phyloP scores from a whole-genome alignment of 2,113 vertebrate species.

The Phainopepla nitens region DNA sequence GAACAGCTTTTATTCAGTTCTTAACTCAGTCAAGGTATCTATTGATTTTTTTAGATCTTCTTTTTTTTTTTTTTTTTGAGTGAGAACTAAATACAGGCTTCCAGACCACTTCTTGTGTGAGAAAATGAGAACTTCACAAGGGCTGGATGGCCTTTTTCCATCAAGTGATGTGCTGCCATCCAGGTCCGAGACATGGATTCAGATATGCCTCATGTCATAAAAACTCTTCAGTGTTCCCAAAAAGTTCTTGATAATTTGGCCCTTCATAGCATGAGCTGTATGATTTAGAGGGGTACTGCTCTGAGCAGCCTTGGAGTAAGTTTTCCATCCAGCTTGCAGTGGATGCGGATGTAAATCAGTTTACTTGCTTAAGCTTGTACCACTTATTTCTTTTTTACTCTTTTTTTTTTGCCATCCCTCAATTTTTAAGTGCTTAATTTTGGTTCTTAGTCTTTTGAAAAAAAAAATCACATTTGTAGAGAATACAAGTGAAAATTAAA shows the following conservation, averaged over 20 bases:
- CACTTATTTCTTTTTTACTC: neutral
- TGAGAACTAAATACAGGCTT: conserved; percentile 55
- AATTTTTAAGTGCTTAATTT: conserved; percentile 26
- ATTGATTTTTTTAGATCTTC: neutral
- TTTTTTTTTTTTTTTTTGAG: neutral
- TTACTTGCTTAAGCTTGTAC: conserved; percentile 40
- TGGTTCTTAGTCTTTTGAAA: neutral
- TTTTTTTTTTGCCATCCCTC: neutral
- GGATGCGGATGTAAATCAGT: neutral
- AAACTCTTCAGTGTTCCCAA: neutral
- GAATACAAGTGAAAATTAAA: neutral
- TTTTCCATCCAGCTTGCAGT: conserved; percentile 30
- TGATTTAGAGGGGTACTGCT: neutral
- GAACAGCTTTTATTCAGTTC: conserved; percentile 52
- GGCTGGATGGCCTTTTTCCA: neutral
- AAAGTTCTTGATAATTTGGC: conserved; percentile 23
- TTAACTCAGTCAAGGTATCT: conserved; percentile 19
- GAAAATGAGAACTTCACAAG: neutral
- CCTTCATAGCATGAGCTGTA: neutral
- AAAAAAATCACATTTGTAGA: neutral
- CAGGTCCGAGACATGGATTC: neutral
- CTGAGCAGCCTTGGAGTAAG: neutral
- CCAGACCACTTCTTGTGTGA: conserved; percentile 1
- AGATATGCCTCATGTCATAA: neutral
- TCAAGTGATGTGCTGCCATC: neutral